Evolutionary conservation across 2,797 vertebrate species (phyloP), one percentile per base, ranked within the genome.

Genomic region (Clarias laeviceps): DNA sequence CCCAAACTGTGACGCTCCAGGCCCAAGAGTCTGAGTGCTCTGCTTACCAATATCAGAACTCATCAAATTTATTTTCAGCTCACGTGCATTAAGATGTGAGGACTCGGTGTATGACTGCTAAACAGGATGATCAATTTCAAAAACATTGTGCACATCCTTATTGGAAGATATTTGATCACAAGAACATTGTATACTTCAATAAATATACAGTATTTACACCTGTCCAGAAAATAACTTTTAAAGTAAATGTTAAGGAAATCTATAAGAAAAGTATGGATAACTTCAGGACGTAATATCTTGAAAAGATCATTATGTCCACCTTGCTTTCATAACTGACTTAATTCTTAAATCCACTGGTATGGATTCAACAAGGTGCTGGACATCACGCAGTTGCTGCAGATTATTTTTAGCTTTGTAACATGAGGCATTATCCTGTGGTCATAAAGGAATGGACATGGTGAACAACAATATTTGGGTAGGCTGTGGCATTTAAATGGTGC

Each of bases 1-100:
- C 96, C 94, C 95, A 96, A 97, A 96, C 96, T 92, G 96, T 94
- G 93, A 95, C 87, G 90, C 91, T 92, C 91, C 91, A 90, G 93
- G 89, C 91, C 90, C 89, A 78, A 87, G 84, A 86, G 68, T 89
- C 84, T 86, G 88, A 83, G 86, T 82, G 80, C 87, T 92, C 88
- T 83, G 17, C n/a, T 91, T 90, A 89, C 87, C 87, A 86, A 84
- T 27, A 90, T 94, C 94, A 91, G 80, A 82, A 81, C 90, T 86
- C 89, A 93, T 94, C 88, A 94, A 88, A 85, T 92, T 94, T 92
- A 91, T 92, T 91, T 91, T 87, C 90, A 92, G 90, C 86, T 91
- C 89, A 85, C 86, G 86, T 91, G 92, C 93, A 93, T 93, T 92
- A 90, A 90, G 84, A 90, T 73, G 66, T 80, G 74, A 82, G 88